Evolutionary conservation across 1,140 invertebrate genomes (phyloP), one percentile per base, ranked within the genome.

Genomic region (Caerostris extrusa): DNA sequence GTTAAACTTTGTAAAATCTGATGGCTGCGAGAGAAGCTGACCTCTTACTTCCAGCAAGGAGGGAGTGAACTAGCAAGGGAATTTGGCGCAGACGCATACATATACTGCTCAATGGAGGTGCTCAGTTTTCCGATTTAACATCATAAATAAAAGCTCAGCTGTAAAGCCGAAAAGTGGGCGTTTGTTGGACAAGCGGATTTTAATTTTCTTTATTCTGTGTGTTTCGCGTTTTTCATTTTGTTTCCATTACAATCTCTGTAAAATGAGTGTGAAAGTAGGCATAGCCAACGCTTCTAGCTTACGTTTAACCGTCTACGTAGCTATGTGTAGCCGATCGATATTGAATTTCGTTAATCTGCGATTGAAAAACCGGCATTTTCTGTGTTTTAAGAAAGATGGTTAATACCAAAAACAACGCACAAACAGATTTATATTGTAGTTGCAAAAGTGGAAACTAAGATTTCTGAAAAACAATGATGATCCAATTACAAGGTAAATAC

Each of bases 61-160:
- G 34, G 71, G 64, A 71, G 55, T 64, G 86, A 88, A 81, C 92
- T 93, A 64, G 34, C 57, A 71, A 89, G 87, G 88, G 87, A 90
- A 67, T 90, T 83, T 94, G 87, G 93, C 93, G 93, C 93, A 94
- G 93, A 94, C 93, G 93, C 93, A 94, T 77, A 90, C 81, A 94
- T 64, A 85, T 94, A 94, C 81, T 94, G 93, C 93, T 94, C 93
- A 94, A 94, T 94, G 93, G 88, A 94, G 71, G 93, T 94, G 93
- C 93, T 94, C 93, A 94, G 93, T 90, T 94, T 94, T 94, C 93
- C 85, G 77, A 86, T 94, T 94, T 94, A 90, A 83, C 93, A 94
- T 94, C 93, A 94, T 94, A 94, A 94, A 90, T 94, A 94, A 93
- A 93, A 90, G 93, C 93, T 90, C 87, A 90, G 93, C 88, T 90